Base-by-base conservation (phyloP, 2,113 vertebrate species). In the Gallinago jamesoni region DNA sequence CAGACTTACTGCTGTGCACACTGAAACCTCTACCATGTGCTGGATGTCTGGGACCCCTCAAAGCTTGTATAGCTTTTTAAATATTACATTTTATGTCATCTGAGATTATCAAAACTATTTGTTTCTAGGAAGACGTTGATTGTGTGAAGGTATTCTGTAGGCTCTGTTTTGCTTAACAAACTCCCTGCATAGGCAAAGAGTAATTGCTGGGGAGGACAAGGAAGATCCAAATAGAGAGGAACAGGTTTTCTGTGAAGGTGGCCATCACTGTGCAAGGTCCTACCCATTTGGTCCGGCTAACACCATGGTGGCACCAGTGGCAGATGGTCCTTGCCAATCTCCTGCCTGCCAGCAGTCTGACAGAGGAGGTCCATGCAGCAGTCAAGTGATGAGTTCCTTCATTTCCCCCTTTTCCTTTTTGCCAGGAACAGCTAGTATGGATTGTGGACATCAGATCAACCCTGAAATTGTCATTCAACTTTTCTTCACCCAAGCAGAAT, bases 281-380 rank as follows among this genome's bases (percentile, higher is more conserved):
- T 33, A n/a, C 10, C 10, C 20, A 66, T 64, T 72, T 28, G 3
- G 19, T 48, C 20, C 4, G 1, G 15, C 13, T 50, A 56, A 64
- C 0, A 2, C 16, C 9, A 3, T 3, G 10, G 10, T 22, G n/a
- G 43, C 17, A 33, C 3, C 0, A 1, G 17, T 27, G 52, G 25
- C 43, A 50, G 31, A 19, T 15, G 4, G 11, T 27, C 25, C n/a
- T 47, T 37, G 37, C 23, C 23, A 11, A 22, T 22, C 28, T 57
- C 33, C 41, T 43, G 39, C 15, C 43, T 25, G n/a, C 20, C 2
- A 1, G 14, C 17, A 27, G 7, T 14, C 21, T 31, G 25, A 31
- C 21, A 41, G 41, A 73, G 31, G 43, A 50, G 35, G 35, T 23
- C 57, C 27, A 33, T 22, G 30, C 22, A 77, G 14, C 41, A 33